A percentile compares a stretch with the other conserved stretches of the same genome.
Conservation (phyloP, 1,140 invertebrate species). For the Drosophila punjabiensis region DNA sequence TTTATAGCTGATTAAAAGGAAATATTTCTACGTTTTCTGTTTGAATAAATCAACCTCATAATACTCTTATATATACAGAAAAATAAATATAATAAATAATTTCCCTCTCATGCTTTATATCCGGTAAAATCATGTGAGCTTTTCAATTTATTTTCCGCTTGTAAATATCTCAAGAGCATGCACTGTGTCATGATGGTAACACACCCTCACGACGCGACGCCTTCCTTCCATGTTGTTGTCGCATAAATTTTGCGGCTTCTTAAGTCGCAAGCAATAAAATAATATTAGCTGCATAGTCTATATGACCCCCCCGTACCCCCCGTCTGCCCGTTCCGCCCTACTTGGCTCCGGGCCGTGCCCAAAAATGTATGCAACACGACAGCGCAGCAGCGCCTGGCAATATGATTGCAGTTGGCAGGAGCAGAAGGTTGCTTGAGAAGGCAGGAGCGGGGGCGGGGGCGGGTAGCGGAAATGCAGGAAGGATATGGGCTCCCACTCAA, state of each 20-base stretch:
- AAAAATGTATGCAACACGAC: conserved; percentile 77
- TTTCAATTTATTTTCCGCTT: neutral
- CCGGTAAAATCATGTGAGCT: neutral
- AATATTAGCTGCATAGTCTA: conserved; percentile 81
- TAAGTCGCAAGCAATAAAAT: conserved; percentile 84
- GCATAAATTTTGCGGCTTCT: conserved; percentile 84
- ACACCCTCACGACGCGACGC: conserved; percentile 16
- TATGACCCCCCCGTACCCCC: conserved; percentile 20
- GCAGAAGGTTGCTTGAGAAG: conserved; percentile 17
- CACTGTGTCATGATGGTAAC: conserved; percentile 7
- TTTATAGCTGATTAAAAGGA: too few species aligned
- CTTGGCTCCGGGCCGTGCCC: conserved; percentile 27
- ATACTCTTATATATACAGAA: neutral
- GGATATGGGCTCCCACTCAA: conserved; percentile 59
- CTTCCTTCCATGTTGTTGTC: conserved; percentile 70
- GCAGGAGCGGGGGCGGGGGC: too few species aligned
- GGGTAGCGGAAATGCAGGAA: conserved; percentile 1
- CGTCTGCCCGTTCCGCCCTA: neutral
- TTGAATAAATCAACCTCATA: neutral
- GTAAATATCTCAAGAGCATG: neutral
- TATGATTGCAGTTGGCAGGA: conserved; percentile 74
- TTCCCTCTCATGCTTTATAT: neutral
- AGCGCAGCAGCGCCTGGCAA: conserved; percentile 72
- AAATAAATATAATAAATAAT: neutral
- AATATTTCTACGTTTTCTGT: too few species aligned